A percentile compares a stretch with the other conserved stretches of the same genome.
phyloP scores from a whole-genome alignment of 53 echinoderm and acorn worm genomes.

The Echinarachnius parma region DNA sequence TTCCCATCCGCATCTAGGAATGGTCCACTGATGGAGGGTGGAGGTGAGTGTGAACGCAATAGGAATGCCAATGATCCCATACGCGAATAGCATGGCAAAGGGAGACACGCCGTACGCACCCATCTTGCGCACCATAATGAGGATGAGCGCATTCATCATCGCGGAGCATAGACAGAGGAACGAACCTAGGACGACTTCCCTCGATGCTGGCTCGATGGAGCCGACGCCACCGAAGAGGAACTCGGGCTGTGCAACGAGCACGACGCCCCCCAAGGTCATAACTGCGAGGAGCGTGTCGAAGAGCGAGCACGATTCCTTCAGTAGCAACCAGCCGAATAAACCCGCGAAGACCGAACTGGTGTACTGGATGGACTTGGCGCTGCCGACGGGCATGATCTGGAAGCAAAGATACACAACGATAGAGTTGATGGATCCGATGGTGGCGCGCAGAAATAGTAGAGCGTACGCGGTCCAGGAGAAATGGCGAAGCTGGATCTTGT shows the following conservation, averaged over 20 bases:
- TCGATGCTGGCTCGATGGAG: neutral
- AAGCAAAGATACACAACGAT: neutral
- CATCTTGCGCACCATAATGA: conserved; percentile 28
- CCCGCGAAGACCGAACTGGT: conserved; percentile 42
- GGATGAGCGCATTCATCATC: conserved; percentile 10
- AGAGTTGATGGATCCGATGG: neutral
- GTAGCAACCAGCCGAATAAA: conserved; percentile 24
- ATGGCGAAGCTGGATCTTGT: neutral
- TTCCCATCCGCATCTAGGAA: conserved; percentile 16
- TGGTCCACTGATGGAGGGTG: conserved; percentile 16
- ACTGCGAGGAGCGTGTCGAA: conserved; percentile 24
- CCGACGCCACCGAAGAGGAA: conserved; percentile 31
- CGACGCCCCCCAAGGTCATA: conserved; percentile 20
- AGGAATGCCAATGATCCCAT: neutral
- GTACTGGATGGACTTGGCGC: conserved; percentile 38
- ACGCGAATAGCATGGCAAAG: conserved; percentile 13
- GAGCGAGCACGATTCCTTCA: conserved; percentile 33
- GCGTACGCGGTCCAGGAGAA: neutral
- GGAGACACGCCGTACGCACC: conserved; percentile 11
- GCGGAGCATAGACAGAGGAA: conserved; percentile 25
- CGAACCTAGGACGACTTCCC: conserved; percentile 21
- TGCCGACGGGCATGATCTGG: conserved; percentile 33
- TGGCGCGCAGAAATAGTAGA: neutral
- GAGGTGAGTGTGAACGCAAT: conserved; percentile 12
- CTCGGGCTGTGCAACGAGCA: conserved; percentile 46